Evolutionary conservation across 2,888 invertebrate species (phyloP).

Genomic region (Zhuqinia jingwanae): DNA sequence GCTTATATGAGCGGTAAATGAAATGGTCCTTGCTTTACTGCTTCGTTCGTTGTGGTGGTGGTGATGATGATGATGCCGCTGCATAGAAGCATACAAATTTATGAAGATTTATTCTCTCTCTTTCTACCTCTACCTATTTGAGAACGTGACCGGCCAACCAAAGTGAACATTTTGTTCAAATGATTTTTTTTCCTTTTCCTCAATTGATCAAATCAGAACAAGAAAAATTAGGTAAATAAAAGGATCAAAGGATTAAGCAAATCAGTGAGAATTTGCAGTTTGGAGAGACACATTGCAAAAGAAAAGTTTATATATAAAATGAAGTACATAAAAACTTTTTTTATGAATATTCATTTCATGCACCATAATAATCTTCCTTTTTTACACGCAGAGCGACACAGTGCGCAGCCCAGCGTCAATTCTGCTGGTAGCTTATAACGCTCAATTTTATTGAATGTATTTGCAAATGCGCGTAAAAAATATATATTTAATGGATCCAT

Average conservation of each 20-base stretch:
- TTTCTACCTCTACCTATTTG: slow-evolving; percentile 35
- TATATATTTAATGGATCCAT: background rate
- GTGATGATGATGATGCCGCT: too few relatives aligned
- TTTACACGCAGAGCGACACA: too few relatives aligned
- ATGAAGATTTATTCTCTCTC: slow-evolving; percentile 31
- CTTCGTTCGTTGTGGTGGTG: background rate
- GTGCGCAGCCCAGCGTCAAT: background rate
- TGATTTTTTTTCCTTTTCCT: slow-evolving; percentile 11
- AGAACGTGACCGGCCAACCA: slow-evolving; percentile 39
- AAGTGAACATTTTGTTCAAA: background rate
- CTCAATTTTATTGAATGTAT: slow-evolving; percentile 17
- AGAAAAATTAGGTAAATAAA: slow-evolving; percentile 38
- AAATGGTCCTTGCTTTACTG: slow-evolving; percentile 27
- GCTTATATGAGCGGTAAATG: slow-evolving; percentile 27
- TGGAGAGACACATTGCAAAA: slow-evolving; percentile 11
- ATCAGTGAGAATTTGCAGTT: slow-evolving; percentile 14
- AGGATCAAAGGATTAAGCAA: slow-evolving; percentile 36
- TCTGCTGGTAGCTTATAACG: background rate
- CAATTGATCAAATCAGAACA: slow-evolving; percentile 39
- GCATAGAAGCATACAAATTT: slow-evolving; percentile 12
- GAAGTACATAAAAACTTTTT: background rate
- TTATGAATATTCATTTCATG: background rate
- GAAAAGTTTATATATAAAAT: background rate
- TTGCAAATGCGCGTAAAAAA: slow-evolving; percentile 14
- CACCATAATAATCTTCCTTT: too few relatives aligned